Evolutionary conservation across 2,888 invertebrate species (phyloP).

Genomic region (Drosophila quasianomalipes): DNA sequence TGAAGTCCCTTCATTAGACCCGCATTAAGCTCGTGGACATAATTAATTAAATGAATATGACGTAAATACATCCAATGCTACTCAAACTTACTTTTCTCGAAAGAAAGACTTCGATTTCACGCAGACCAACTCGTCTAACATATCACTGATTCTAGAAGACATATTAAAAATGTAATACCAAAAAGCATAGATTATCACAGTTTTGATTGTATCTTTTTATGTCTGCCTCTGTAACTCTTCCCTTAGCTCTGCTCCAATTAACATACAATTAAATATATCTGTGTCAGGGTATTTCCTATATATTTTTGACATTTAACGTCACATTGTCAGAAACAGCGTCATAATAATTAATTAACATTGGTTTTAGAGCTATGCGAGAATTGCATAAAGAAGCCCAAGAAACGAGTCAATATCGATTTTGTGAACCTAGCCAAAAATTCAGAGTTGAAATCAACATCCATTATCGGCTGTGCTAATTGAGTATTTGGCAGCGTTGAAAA

Average conservation of each 20-base stretch:
- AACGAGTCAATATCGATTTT: constrained; percentile 12
- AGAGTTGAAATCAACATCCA: constrained; percentile 28
- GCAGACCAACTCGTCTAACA: fast-evolving
- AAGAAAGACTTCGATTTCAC: not conserved
- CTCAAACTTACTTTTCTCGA: not conserved
- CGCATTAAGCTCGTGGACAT: no score
- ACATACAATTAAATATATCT: not conserved
- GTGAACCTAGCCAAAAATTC: constrained; percentile 1
- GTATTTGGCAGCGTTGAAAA: not conserved
- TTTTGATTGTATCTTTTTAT: not conserved
- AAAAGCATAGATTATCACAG: not conserved
- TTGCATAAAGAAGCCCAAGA: constrained; percentile 11
- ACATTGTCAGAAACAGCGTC: not conserved
- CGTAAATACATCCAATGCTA: not conserved
- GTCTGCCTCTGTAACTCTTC: not conserved
- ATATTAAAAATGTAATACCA: not conserved
- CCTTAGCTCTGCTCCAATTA: not conserved
- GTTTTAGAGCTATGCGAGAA: constrained; percentile 56
- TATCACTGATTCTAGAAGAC: not conserved
- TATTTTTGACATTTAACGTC: not conserved
- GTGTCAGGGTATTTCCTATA: not conserved
- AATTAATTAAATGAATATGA: no score
- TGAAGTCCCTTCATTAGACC: not conserved
- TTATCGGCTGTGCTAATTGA: constrained; percentile 43
- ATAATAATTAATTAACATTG: constrained; percentile 27